Percentiles rank a stretch among this genome's conserved stretches.
Evolutionary conservation across 2,113 vertebrate genomes (phyloP).

Genomic region (Coturnix japonica): DNA sequence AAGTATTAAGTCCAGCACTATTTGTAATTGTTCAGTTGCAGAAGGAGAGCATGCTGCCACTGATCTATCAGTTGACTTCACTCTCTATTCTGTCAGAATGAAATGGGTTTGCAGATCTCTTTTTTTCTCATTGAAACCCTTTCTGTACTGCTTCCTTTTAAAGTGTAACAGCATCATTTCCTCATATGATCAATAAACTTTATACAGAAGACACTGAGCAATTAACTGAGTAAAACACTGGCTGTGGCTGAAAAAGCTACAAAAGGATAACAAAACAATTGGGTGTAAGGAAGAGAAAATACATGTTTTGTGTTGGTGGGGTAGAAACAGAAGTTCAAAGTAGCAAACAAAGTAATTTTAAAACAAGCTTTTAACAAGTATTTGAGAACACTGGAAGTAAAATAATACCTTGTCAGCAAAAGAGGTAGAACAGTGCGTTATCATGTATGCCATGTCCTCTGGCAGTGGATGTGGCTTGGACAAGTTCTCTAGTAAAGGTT

Average conservation of each 20-base stretch:
- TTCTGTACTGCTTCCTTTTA: neutral
- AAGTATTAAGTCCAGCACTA: neutral
- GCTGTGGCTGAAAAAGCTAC: neutral
- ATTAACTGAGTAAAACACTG: neutral
- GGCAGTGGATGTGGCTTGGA: neutral
- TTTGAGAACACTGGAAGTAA: neutral
- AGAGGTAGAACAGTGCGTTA: neutral
- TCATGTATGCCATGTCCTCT: neutral
- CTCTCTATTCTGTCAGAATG: neutral
- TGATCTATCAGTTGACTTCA: neutral
- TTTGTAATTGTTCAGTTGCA: neutral
- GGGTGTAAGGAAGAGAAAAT: neutral
- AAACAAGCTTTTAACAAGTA: neutral
- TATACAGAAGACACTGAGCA: neutral
- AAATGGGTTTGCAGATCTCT: neutral
- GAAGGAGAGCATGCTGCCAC: neutral
- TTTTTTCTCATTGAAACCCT: neutral
- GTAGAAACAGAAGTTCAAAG: neutral
- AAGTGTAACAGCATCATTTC: neutral
- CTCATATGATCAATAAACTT: neutral
- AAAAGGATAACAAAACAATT: neutral
- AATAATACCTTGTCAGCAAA: neutral
- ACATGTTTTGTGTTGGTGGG: neutral
- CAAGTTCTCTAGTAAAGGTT: rapidly evolving
- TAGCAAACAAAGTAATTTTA: neutral